A percentile compares a stretch with the other conserved stretches of the same genome.
Evolutionary conservation across 2,888 invertebrate genomes (phyloP).

Genomic region (Apotomis betuletana): DNA sequence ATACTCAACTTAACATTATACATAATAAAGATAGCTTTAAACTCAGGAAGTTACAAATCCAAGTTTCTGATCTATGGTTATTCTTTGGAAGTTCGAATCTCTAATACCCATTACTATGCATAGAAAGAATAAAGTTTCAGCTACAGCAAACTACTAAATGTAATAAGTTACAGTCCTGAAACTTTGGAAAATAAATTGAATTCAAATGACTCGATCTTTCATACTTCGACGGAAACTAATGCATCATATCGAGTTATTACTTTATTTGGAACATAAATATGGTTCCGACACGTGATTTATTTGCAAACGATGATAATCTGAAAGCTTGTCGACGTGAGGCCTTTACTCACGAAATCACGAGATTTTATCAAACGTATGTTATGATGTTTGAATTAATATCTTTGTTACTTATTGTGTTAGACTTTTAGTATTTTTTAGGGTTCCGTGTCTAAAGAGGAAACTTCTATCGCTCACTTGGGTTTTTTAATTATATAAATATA

Average conservation of each 20-base stretch:
- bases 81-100: neutral
- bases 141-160: conserved; percentile 21
- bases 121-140: conserved; percentile 16
- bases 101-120: conserved; percentile 16
- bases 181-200: conserved; percentile 28
- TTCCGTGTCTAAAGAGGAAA: too few species aligned
- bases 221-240: conserved; percentile 34
- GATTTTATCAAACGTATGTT: neutral
- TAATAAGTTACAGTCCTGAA: conserved; percentile 22
- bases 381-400: neutral
- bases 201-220: conserved; percentile 32
- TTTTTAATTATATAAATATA: too few species aligned
- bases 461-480: too few species aligned
- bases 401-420: too few species aligned
- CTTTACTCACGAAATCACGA: neutral
- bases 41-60: too few species aligned
- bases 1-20: too few species aligned
- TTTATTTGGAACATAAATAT: conserved; percentile 25
- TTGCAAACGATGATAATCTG: conserved; percentile 28
- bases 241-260: conserved; percentile 33
- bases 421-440: too few species aligned
- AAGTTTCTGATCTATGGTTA: too few species aligned
- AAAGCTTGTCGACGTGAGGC: conserved; percentile 1
- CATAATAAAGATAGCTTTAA: too few species aligned
- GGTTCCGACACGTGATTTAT: conserved; percentile 24